Conservation (phyloP, 2,888 invertebrate genomes). For the Acronicta psi region DNA sequence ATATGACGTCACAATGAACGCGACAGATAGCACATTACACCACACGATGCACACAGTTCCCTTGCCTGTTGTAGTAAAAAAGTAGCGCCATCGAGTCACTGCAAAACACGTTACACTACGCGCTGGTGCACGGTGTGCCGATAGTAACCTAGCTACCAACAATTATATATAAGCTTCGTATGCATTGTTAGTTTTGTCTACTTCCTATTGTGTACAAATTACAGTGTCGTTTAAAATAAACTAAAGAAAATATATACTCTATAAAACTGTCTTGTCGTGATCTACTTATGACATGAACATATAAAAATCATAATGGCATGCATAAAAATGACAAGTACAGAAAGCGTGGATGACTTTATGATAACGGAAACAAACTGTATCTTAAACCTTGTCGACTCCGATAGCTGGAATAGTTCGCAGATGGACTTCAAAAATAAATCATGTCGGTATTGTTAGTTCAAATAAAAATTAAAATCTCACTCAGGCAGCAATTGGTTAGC, state of each 20-base stretch:
- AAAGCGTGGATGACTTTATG: constrained; percentile 73
- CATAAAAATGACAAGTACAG: constrained; percentile 70
- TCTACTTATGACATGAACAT: constrained; percentile 72
- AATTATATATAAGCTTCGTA: constrained; percentile 68
- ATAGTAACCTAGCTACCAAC: constrained; percentile 68
- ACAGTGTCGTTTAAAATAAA: constrained; percentile 73
- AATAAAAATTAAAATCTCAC: constrained; percentile 81
- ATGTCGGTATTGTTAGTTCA: constrained; percentile 79
- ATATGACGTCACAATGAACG: constrained; percentile 72
- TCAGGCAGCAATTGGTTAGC: constrained; percentile 89
- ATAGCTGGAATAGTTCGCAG: constrained; percentile 61
- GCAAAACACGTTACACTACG: constrained; percentile 62
- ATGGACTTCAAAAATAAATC: constrained; percentile 89
- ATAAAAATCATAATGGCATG: constrained; percentile 82
- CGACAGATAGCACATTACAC: constrained; percentile 61
- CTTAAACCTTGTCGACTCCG: constrained; percentile 58
- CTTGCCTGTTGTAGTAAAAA: constrained; percentile 88
- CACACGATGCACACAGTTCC: constrained; percentile 58
- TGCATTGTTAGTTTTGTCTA: constrained; percentile 82
- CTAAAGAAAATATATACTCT: constrained; percentile 66
- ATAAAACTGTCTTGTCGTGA: constrained; percentile 66
- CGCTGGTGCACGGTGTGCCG: constrained; percentile 67
- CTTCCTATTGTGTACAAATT: constrained; percentile 76
- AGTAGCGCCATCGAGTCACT: constrained; percentile 83
- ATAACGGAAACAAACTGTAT: constrained; percentile 53